Base-by-base conservation (phyloP, 37 sponge, comb jelly and placozoan genomes). In the Beroe ovata region DNA sequence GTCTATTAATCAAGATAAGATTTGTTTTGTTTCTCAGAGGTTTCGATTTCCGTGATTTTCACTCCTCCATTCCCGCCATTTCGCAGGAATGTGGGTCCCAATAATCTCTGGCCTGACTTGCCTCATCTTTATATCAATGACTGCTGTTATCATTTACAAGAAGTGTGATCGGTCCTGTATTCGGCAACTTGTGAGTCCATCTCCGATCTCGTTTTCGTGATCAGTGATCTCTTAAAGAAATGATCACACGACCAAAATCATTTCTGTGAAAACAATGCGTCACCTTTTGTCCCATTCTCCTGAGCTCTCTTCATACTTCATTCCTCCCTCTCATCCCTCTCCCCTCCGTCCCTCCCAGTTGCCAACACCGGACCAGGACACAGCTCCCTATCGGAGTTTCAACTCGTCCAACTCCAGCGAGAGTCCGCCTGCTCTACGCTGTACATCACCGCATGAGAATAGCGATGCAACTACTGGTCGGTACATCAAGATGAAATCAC, bases 331-430 rank as follows among this genome's bases (percentile, higher is more conserved):
- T n/a, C n/a, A n/a, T n/a, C n/a, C n/a, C n/a, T n/a, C n/a, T n/a
- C n/a, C n/a, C n/a, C 63, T 28, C n/a, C n/a, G 26, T 4, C 21
- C 6, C n/a, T 29, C 36, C 69, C 69, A 66, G 69, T 34, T 66
- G 36, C 69, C 69, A 32, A 66, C 69, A 6, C 69, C 69, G 36
- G 69, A 66, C 69, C 69, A 66, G 30, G 69, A 66, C 69, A 33
- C 69, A 30, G 69, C 69, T 18, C 69, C 69, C 16, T 66, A 66
- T 18, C 32, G 69, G 33, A 66, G 69, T 32, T 66, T 66, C 69
- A 66, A 66, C 69, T 66, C 69, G 8, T 66, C 69, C 69, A 66
- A 66, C 69, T 25, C 22, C n/a, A 26, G 63, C 63, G 63, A 61
- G 23, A 66, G 69, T 32, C 69, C 69, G 36, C 25, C 16, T 34